Evolutionary conservation across 2,888 invertebrate genomes (phyloP), one percentile per base, ranked within the genome.

Genomic region (Autographa pulchrina): DNA sequence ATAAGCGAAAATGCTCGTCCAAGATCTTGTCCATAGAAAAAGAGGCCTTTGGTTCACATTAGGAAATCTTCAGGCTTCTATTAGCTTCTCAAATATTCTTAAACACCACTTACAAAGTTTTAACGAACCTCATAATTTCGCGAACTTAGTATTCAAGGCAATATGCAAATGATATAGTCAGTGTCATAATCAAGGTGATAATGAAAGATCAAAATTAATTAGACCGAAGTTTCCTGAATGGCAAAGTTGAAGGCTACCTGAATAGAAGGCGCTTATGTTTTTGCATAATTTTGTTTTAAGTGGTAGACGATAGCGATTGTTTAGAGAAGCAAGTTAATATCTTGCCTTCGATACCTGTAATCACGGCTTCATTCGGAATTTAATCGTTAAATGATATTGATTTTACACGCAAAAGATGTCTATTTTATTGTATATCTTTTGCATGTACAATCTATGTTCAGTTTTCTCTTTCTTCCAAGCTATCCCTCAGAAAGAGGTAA

Each of bases 201-300:
- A 67, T 74, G 70, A 63, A 68, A 78, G 60, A 74, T 82, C 63
- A 68, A 82, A 74, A 71, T 72, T 78, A 74, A 82, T 82, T 72
- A 82, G 32, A 31, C n/a, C 62, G 48, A 72, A 82, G 70, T 84
- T 78, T 61, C 31, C 61, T 31, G 54, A 81, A 75, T 69, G 65
- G 65, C 60, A 60, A 81, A 68, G 68, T 72, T 72, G 31, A 69
- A 66, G 68, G 71, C 62, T 74, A 83, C 80, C 71, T 76, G 83
- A 76, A 71, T 66, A 56, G 60, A 59, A 31, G 43, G 31, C 64
- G 63, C 58, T 71, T 66, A 64, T 68, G 72, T 79, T 79, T 78
- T 80, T 64, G 58, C 75, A 72, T 75, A 74, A 66, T 1, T 5
- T 25, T 16, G 56, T 2, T 25, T 11, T 11, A 74, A 78, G 43